Evolutionary conservation across 2,888 invertebrate genomes (phyloP).

Genomic region (Pyrocoelia pectoralis): DNA sequence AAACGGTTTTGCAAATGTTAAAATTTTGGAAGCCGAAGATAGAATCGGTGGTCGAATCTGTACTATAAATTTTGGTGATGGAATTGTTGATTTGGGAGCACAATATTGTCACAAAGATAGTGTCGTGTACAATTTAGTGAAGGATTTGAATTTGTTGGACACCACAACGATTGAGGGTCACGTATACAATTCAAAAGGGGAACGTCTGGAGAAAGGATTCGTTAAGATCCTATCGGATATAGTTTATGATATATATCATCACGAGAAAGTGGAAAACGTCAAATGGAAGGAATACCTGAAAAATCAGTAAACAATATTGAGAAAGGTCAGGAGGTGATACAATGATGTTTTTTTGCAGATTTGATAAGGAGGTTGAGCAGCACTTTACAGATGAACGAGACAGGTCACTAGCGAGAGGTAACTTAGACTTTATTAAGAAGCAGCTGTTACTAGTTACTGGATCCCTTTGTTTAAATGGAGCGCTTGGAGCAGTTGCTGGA

Average conservation of each 20-base stretch:
- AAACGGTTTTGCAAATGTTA: slow-evolving; percentile 60
- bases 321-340: no score
- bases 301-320: no score
- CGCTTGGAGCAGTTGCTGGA: slow-evolving; percentile 50
- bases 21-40: slow-evolving; percentile 58
- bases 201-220: no score
- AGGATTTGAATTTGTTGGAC: slow-evolving; percentile 49
- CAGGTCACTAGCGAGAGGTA: neutral
- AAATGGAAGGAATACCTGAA: no score
- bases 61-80: slow-evolving; percentile 37
- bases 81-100: slow-evolving; percentile 51
- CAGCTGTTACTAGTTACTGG: neutral
- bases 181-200: slow-evolving; percentile 42
- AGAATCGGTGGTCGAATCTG: slow-evolving; percentile 53
- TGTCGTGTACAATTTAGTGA: slow-evolving; percentile 53
- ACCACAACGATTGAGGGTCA: slow-evolving; percentile 34
- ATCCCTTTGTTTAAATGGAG: neutral
- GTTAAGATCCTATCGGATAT: no score
- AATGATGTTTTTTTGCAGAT: neutral
- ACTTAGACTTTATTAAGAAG: neutral
- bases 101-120: slow-evolving; percentile 55
- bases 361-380: neutral
- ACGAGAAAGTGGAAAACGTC: no score
- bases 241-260: no score
- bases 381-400: neutral